Percentiles rank a stretch among this genome's conserved stretches.
Evolutionary conservation across 2,113 vertebrate genomes (phyloP).

Genomic region (Elgaria multicarinata): DNA sequence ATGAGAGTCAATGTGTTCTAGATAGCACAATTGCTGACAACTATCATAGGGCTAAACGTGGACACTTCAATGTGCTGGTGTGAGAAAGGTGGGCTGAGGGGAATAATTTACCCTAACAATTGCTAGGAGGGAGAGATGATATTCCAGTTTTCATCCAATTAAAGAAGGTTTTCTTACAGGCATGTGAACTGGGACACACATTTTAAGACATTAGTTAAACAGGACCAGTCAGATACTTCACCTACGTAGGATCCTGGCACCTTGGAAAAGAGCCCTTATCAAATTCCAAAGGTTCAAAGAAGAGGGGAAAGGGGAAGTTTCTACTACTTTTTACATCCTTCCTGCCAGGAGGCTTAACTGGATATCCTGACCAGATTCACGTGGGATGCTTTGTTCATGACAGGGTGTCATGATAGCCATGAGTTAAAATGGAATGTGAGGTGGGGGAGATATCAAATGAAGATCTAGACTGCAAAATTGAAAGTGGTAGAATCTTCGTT

Average conservation of each 20-base stretch:
- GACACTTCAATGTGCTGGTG: background rate
- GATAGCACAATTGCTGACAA: background rate
- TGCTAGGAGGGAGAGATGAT: background rate
- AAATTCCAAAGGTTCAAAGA: background rate
- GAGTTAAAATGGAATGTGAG: background rate
- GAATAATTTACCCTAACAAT: background rate
- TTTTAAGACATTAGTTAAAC: background rate
- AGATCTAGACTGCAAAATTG: background rate
- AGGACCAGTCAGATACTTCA: background rate
- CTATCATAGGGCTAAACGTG: background rate
- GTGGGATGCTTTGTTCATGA: background rate
- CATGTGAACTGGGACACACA: background rate
- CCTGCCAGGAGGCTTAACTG: background rate
- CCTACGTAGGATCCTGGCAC: background rate
- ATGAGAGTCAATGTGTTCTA: background rate
- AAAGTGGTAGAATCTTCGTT: background rate
- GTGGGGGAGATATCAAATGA: background rate
- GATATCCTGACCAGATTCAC: background rate
- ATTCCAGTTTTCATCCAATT: background rate
- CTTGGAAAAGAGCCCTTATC: background rate
- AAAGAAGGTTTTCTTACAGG: background rate
- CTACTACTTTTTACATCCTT: background rate
- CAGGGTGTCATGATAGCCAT: background rate
- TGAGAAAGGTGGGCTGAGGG: background rate
- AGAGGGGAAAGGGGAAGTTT: background rate